Conservation (phyloP, 2,888 invertebrate species). For the Laothoe populi region DNA sequence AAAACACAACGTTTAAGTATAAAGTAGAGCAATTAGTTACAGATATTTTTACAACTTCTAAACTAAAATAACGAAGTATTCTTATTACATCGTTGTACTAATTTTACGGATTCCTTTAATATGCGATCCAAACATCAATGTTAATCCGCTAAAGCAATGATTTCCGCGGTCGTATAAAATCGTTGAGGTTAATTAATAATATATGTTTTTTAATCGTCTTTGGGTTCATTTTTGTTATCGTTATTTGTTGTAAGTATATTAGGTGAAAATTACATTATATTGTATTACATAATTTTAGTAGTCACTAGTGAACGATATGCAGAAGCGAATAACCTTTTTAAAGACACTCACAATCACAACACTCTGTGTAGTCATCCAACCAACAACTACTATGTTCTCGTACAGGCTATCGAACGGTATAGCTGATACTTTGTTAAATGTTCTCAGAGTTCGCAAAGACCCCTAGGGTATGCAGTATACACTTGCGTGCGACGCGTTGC, state of each 20-base stretch:
- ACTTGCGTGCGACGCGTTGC: slow-evolving; percentile 27
- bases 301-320: not conserved
- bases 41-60: not conserved
- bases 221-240: too few species aligned
- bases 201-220: too few species aligned
- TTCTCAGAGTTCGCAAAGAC: slow-evolving; percentile 1
- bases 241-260: too few species aligned
- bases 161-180: too few species aligned
- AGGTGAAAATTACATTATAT: not conserved
- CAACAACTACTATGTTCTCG: not conserved
- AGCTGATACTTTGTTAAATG: not conserved
- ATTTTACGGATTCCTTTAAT: too few species aligned
- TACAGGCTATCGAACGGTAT: not conserved
- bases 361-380: not conserved
- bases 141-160: too few species aligned
- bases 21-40: not conserved
- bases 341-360: slow-evolving; percentile 17
- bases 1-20: not conserved
- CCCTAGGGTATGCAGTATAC: not conserved
- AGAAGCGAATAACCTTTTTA: not conserved
- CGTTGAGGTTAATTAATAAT: too few species aligned
- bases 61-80: too few species aligned
- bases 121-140: too few species aligned
- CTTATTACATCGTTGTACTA: too few species aligned
- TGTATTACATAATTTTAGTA: slow-evolving; percentile 14